Base-by-base conservation (phyloP, 2,113 vertebrate genomes). In the Malurus alboscapulatus region DNA sequence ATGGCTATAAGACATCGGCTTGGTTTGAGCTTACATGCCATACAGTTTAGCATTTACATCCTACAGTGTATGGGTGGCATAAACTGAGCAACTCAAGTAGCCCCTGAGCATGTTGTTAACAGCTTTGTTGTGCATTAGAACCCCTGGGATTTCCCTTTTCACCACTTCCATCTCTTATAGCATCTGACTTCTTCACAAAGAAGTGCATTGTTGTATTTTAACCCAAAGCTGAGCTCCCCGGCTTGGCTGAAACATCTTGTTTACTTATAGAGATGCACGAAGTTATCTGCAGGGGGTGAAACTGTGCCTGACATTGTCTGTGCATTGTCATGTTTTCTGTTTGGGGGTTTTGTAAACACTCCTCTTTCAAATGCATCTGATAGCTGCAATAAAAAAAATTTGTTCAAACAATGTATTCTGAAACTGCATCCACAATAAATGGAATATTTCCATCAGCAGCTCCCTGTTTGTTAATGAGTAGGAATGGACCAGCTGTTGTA, bases 361-460 rank as follows among this genome's bases (percentile, higher is more conserved):
- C 97, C 96, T 97, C 97, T 98, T 98, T 98, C 96, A 98, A 97
- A 95, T 97, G 93, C 98, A 97, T 97, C 82, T 89, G 92, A 96
- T 97, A 93, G 94, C 94, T 98, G 98, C 97, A 98, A 98, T 98
- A 97, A 97, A 98, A 97, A 96, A 61, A 40, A 91, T 97, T 94
- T 97, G 96, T 98, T 98, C 96, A 81, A 98, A 97, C 96, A 96
- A 97, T 98, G 97, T 98, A 98, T 98, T 98, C 97, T 98, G 98
- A 98, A 98, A 98, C 97, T 98, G 97, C 97, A 98, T 98, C 98
- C 98, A 98, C 98, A 99, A 99, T 99, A 99, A 99, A 99, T 98
- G 98, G 97, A 98, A 88, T 98, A 98, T 97, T 97, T 98, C 96
- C 91, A 93, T 92, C 95, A 96, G 79, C 93, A 84, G 66, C 51